phyloP scores from a whole-genome alignment of 2,797 vertebrate genomes.

The Odontamblyopus lacepedii region DNA sequence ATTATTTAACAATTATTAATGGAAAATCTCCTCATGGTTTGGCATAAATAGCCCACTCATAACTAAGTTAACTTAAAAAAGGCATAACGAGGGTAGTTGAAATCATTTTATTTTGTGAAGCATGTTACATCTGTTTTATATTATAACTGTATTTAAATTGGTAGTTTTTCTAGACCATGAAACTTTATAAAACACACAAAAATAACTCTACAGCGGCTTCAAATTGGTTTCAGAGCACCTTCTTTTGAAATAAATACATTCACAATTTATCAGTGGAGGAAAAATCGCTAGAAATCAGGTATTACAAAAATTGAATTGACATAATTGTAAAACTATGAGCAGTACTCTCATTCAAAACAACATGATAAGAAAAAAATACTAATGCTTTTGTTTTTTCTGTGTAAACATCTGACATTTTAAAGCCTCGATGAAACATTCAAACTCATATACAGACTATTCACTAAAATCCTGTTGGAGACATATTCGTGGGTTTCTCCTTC shows the following conservation, averaged over 20 bases:
- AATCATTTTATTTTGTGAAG: constrained; percentile 57
- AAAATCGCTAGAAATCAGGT: background rate
- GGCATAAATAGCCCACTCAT: background rate
- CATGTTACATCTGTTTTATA: constrained; percentile 48
- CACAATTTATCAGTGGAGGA: constrained; percentile 34
- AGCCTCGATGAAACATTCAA: constrained; percentile 43
- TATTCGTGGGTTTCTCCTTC: no score
- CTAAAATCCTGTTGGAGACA: constrained; percentile 17
- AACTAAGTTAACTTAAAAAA: background rate
- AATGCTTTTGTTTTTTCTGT: constrained; percentile 13
- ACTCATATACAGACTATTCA: constrained; percentile 27
- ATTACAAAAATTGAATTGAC: constrained; percentile 1
- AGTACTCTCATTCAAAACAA: background rate
- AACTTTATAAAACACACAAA: constrained; percentile 19
- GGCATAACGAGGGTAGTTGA: background rate
- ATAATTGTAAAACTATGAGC: no score
- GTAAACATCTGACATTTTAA: constrained; percentile 25
- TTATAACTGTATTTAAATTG: constrained; percentile 12
- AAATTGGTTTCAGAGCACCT: constrained; percentile 11
- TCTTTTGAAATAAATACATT: constrained; percentile 68
- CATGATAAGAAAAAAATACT: background rate
- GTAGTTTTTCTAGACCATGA: constrained; percentile 28
- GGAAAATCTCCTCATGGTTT: background rate
- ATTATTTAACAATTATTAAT: background rate
- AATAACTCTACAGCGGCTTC: constrained; percentile 23